Evolutionary conservation across 2,797 vertebrate species (phyloP), one percentile per base, ranked within the genome.

Genomic region (Prunella strophiata): DNA sequence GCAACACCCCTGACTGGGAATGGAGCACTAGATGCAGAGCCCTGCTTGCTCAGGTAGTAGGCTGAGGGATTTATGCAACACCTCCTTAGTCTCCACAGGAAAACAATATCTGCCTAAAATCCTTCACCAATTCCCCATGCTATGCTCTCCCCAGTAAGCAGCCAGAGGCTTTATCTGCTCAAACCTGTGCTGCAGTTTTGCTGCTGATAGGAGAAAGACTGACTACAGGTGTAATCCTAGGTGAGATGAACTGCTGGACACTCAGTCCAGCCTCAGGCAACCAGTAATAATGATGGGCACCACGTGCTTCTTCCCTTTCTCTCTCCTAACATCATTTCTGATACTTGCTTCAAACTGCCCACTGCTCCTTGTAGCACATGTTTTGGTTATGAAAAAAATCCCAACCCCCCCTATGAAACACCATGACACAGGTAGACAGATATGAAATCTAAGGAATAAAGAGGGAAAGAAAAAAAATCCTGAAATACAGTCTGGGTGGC

Each of bases 281-380:
- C 10, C 2, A 5, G 13, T 2, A 2, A 17, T 38, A 63, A 66
- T 11, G 6, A 57, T 0, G 0, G 17, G 27, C 27, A 89, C 17
- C 34, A 42, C 0, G 0, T 7, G 5, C 17, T 83, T 21, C 63
- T 50, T 81, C 54, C 27, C 22, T 30, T 84, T 80, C 43, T 81
- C 36, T 48, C 23, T 40, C 25, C 7, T 55, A 88, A 52, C 34
- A 40, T 26, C 0, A 40, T 11, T 83, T 78, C 66, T 86, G 70
- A 62, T 45, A 45, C 26, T 81, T 67, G 26, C 32, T 90, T 86
- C 67, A 76, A 72, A 43, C 32, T 32, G 29, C 11, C 19, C 23
- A 50, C 2, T 18, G 43, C 16, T 75, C 47, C 54, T 16, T 70
- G 42, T 7, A 66, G 43, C 29, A 66, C 5, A 10, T 59, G 29